phyloP scores from a whole-genome alignment of 2,113 vertebrate species.

The Cephalopholis sonnerati region DNA sequence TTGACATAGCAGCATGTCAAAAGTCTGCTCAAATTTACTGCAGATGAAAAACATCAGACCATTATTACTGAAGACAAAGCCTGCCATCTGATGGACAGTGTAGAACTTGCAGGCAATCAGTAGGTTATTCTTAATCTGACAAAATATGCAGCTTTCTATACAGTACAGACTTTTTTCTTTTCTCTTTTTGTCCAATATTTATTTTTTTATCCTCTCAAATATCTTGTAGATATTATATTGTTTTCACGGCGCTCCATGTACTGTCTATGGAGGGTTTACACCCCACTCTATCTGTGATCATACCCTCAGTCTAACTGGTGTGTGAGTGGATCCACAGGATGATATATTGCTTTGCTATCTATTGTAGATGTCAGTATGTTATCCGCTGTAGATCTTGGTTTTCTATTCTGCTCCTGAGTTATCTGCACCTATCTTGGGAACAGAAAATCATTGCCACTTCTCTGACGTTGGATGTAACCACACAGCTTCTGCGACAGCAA shows the following conservation, averaged over 20 bases:
- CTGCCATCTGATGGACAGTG: conserved; percentile 70
- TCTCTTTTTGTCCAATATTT: background rate
- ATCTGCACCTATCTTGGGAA: background rate
- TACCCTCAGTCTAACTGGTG: background rate
- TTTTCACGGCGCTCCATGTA: background rate
- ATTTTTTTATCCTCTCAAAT: background rate
- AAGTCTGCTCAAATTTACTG: background rate
- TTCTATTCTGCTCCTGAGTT: background rate
- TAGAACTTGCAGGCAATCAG: conserved; percentile 9
- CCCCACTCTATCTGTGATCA: no score
- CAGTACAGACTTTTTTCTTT: background rate
- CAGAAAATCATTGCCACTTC: background rate
- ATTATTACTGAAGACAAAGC: conserved; percentile 37
- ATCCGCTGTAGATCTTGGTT: background rate
- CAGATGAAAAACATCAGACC: background rate
- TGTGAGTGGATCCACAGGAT: background rate
- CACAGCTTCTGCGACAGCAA: background rate
- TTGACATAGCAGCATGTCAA: background rate
- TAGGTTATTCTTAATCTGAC: background rate
- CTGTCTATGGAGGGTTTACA: background rate
- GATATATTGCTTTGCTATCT: background rate
- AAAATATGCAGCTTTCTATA: background rate
- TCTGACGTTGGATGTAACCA: background rate
- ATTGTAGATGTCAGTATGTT: background rate
- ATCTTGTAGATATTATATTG: background rate